A percentile compares a stretch with the other conserved stretches of the same genome.
Evolutionary conservation across 2,888 invertebrate genomes (phyloP).

Genomic region (Volucella inflata): DNA sequence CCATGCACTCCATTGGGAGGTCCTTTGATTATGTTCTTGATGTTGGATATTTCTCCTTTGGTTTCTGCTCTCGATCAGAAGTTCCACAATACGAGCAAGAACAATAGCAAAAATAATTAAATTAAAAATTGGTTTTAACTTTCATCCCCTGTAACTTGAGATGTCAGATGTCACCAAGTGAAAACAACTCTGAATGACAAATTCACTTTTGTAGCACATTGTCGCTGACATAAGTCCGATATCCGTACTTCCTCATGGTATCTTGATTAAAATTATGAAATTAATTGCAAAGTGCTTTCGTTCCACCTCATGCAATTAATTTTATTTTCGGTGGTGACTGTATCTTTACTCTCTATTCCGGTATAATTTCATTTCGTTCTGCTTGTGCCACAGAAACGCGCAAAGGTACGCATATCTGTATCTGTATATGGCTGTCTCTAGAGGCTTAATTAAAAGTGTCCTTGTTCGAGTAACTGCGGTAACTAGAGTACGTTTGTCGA

Average conservation of each 20-base stretch:
- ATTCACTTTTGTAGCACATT: conserved; percentile 11
- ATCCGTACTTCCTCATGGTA: neutral
- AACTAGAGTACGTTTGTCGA: conserved; percentile 56
- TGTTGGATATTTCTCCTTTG: too few relatives aligned
- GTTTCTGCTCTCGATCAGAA: too few relatives aligned
- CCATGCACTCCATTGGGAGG: too few relatives aligned
- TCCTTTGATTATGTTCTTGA: too few relatives aligned
- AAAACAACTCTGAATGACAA: conserved; percentile 45
- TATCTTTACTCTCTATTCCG: neutral
- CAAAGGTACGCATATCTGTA: neutral
- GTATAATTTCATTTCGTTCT: conserved; percentile 50
- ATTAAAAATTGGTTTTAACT: too few relatives aligned
- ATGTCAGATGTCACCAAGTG: conserved; percentile 10
- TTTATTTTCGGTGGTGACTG: conserved; percentile 45
- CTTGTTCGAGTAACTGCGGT: conserved; percentile 50
- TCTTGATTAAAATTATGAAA: conserved; percentile 72
- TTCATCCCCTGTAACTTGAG: neutral
- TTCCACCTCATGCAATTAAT: conserved; percentile 74
- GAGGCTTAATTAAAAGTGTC: conserved; percentile 75
- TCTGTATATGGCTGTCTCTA: conserved; percentile 44
- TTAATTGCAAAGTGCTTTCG: conserved; percentile 72
- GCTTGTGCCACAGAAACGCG: conserved; percentile 1
- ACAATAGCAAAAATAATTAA: too few relatives aligned
- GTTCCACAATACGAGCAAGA: too few relatives aligned
- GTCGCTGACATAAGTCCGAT: neutral